Evolutionary conservation across 1,140 invertebrate species (phyloP), one percentile per base, ranked within the genome.

Genomic region (Manduca sexta): DNA sequence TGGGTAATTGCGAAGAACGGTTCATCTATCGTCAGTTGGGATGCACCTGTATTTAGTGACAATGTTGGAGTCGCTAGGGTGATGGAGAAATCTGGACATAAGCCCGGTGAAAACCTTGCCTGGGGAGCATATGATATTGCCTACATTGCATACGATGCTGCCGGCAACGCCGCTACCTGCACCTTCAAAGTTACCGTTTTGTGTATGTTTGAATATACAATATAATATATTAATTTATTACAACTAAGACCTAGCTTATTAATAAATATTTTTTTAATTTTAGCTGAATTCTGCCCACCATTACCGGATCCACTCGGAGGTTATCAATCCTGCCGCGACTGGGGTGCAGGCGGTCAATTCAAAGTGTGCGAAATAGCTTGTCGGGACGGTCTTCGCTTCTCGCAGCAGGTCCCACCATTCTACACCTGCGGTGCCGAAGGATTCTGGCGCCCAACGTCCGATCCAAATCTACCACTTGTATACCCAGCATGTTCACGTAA

Each of bases 351-450:
- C 37, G 94, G 95, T n/a, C 94, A 97, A 69, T 98, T 97, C 84
- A 96, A 97, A 80, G 94, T 93, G 26, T 98, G 93, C 81, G 95
- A 95, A 71, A 97, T 98, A 47, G 86, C 91, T 45, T 98, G 97
- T 67, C 94, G 96, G 58, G 70, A 91, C 31, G 95, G 95, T 10
- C 86, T 96, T 1, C 89, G 94, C 58, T 98, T 98, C 85, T 96
- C 96, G 1, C 93, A 97, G 75, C 89, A 91, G 38, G 93, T 98
- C 26, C 95, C 97, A 0, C 94, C 95, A 60, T 98, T 98, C 87
- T 98, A 98, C 70, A 97, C 96, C 4, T 98, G 97, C 75, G 97
- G 96, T 11, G 95, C 95, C 45, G 97, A 98, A 90, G 97, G 97
- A 30, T 97, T 97, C 79, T 98, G 97, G 97, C 88, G 95, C 57